A percentile compares a stretch with the other conserved stretches of the same genome.
These are phyloP conservation scores for Ecliptopera silaceata DNA, from an alignment of 2,888 invertebrate genomes.

Conservation along the genomic window DNA sequence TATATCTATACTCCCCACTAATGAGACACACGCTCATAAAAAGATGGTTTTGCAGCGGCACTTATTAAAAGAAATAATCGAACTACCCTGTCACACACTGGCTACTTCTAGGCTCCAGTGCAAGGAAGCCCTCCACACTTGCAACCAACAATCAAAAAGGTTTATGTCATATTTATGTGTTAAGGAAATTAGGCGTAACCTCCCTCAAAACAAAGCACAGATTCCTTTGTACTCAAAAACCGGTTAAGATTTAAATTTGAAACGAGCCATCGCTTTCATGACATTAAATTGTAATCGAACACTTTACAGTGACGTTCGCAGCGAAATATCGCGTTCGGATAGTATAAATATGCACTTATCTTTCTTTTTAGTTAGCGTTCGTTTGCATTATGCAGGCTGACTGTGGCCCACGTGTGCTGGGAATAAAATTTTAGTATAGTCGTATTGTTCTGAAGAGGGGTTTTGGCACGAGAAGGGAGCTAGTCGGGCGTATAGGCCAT, in stretches of 20 bases:
- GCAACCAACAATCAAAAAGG: constrained; percentile 40
- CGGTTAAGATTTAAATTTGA: constrained; percentile 66
- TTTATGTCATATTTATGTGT: constrained; percentile 21
- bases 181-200: constrained; percentile 28
- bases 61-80: constrained; percentile 54
- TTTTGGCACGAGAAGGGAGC: constrained; percentile 51
- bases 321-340: constrained; percentile 76
- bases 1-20: constrained; percentile 38
- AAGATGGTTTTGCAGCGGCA: constrained; percentile 51
- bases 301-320: constrained; percentile 76
- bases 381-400: constrained; percentile 75
- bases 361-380: constrained; percentile 81
- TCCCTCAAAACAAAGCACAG: constrained; percentile 36
- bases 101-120: constrained; percentile 61
- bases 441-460: constrained; percentile 68
- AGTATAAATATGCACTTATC: constrained; percentile 82
- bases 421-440: constrained; percentile 80
- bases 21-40: constrained; percentile 56
- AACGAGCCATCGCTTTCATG: constrained; percentile 63
- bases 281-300: constrained; percentile 83
- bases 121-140: constrained; percentile 62
- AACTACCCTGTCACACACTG: constrained; percentile 56
- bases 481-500: constrained; percentile 53
- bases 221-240: constrained; percentile 31
- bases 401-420: constrained; percentile 72